These are phyloP conservation scores for Sphaeramia orbicularis DNA, from an alignment of 2,797 vertebrate genomes.

Conservation along the genomic window DNA sequence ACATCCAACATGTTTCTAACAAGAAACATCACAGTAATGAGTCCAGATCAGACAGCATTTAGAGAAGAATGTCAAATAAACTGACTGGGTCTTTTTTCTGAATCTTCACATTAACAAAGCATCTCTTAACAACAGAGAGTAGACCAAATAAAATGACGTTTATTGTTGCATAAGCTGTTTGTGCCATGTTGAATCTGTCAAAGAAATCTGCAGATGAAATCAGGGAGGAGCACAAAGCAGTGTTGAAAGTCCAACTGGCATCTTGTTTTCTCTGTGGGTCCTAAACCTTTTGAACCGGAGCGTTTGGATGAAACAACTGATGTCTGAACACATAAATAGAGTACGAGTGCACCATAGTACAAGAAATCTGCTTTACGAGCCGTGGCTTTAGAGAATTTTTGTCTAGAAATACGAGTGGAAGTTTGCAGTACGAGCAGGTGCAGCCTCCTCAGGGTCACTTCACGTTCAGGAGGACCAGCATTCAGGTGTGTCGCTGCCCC, in stretches of 20 bases:
- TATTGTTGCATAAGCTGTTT: constrained; percentile 43
- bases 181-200: constrained; percentile 44
- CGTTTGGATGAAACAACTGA: constrained; percentile 21
- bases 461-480: too few relatives aligned
- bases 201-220: constrained; percentile 63
- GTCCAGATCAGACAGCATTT: constrained; percentile 32
- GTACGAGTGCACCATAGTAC: too few relatives aligned
- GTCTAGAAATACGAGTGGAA: too few relatives aligned
- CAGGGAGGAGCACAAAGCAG: constrained; percentile 34
- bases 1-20: too few relatives aligned
- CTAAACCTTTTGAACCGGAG: constrained; percentile 25
- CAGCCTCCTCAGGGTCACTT: too few relatives aligned
- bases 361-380: too few relatives aligned
- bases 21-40: too few relatives aligned
- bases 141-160: constrained; percentile 73
- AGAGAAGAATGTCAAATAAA: too few relatives aligned
- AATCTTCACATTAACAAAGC: constrained; percentile 38
- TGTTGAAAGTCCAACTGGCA: constrained; percentile 41
- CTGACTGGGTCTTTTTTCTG: constrained; percentile 5
- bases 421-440: too few relatives aligned
- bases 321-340: too few relatives aligned
- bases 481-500: too few relatives aligned
- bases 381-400: too few relatives aligned
- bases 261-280: constrained; percentile 24
- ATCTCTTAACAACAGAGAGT: constrained; percentile 27